Evolutionary conservation across 2,888 invertebrate genomes (phyloP), one percentile per base, ranked within the genome.

Genomic region (Notodonta dromedarius): DNA sequence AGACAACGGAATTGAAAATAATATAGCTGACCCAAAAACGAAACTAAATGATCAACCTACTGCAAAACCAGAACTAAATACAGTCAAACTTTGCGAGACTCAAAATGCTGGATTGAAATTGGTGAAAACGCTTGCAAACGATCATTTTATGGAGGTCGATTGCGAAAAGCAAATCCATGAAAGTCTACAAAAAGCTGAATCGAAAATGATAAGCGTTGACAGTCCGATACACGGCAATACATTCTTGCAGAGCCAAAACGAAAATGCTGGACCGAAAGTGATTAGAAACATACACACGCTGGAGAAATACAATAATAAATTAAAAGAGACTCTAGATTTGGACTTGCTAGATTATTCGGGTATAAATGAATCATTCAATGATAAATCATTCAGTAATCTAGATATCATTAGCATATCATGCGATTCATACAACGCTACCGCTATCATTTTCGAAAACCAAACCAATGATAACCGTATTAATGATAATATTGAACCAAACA

Each of bases 271-370:
- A 14, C 77, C 71, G 0, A 76, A 74, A 73, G 62, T 79, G 4
- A 50, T 76, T 16, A 74, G 71, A 57, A 77, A 78, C 5, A n/a
- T 69, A 0, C 62, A 68, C 54, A 0, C 60, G 0, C 73, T 79
- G 40, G 65, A 76, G 8, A 61, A 68, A 42, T 80, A 70, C n/a
- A 76, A 83, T 62, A 66, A 76, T 0, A 77, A 67, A 65, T 46
- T 67, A 0, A 58, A 39, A 60, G 59, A 63, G 9, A 57, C 66
- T 56, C 48, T 73, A 12, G 64, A 71, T 52, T 50, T 68, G 32
- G 62, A 72, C 8, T 7, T 60, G 2, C 35, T 69, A 24, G 70
- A 72, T 56, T 66, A 66, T 58, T 65, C 66, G 0, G 66, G 68
- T 32, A 63, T 61, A 8, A 9, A 44, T 8, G 64, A 61, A 39